phyloP scores from a whole-genome alignment of 2,888 invertebrate genomes.

The Sarcophaga rosellei region DNA sequence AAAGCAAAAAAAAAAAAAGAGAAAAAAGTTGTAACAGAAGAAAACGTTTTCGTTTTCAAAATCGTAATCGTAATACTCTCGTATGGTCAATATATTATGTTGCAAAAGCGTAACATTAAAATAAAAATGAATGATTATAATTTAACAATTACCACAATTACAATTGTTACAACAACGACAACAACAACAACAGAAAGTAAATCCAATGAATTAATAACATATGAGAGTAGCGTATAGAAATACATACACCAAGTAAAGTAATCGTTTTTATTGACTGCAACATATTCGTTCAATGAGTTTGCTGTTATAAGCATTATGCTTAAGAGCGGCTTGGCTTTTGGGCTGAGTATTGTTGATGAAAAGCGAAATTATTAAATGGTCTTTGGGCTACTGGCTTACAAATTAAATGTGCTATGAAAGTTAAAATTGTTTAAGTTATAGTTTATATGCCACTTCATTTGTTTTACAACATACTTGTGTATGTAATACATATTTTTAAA shows the following conservation, averaged over 20 bases:
- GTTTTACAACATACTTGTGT: too few relatives aligned
- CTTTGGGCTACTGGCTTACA: conserved; percentile 48
- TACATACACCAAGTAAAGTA: too few relatives aligned
- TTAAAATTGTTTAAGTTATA: conserved; percentile 28
- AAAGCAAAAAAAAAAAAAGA: not conserved
- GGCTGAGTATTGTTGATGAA: not conserved
- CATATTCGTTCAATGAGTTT: not conserved
- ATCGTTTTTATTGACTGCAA: too few relatives aligned
- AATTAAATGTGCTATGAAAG: conserved; percentile 17
- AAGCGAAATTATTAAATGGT: not conserved
- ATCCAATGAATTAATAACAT: too few relatives aligned
- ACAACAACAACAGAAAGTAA: too few relatives aligned
- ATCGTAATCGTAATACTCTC: not conserved
- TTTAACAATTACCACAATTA: conserved; percentile 29
- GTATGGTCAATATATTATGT: conserved; percentile 30
- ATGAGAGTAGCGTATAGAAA: too few relatives aligned
- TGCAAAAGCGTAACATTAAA: conserved; percentile 45
- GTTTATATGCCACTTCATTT: conserved; percentile 2
- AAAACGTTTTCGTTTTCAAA: not conserved
- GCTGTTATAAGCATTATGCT: conserved; percentile 3
- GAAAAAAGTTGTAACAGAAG: not conserved
- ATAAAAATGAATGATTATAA: conserved; percentile 53
- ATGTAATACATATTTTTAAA: too few relatives aligned
- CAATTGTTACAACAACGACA: not conserved
- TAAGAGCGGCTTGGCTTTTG: conserved; percentile 48